These are phyloP conservation scores for Drosophila orosa DNA, from an alignment of 1,140 invertebrate genomes.

Conservation along the genomic window DNA sequence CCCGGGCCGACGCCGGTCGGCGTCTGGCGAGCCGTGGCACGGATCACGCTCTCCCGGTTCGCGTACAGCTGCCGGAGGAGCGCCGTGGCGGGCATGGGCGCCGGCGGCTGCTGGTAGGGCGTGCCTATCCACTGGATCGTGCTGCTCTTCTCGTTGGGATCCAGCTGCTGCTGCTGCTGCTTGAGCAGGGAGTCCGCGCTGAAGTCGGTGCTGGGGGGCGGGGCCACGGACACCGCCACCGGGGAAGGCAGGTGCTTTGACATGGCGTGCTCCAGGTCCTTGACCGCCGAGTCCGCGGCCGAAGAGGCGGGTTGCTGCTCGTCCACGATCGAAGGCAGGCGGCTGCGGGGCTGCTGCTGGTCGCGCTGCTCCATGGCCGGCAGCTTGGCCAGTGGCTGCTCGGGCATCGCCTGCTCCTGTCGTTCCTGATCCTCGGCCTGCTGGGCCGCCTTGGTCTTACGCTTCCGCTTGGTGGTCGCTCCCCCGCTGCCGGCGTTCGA, in stretches of 20 bases:
- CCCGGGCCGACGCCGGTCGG: constrained; percentile 80
- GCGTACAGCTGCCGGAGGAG: constrained; percentile 95
- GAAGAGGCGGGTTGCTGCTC: constrained; percentile 56
- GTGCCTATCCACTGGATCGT: constrained; percentile 97
- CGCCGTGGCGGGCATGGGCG: constrained; percentile 91
- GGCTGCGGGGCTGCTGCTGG: constrained; percentile 65
- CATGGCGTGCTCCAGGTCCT: constrained; percentile 97
- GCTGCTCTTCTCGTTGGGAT: constrained; percentile 85
- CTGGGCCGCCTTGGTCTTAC: constrained; percentile 71
- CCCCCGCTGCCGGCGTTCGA: constrained; percentile 2
- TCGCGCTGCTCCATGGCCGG: constrained; percentile 65
- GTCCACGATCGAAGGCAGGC: constrained; percentile 74
- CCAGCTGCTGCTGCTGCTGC: constrained; percentile 87
- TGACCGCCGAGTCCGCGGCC: constrained; percentile 83
- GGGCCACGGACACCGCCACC: constrained; percentile 49
- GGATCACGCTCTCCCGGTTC: constrained; percentile 96
- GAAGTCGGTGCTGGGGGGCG: constrained; percentile 89
- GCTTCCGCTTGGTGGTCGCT: constrained; percentile 66
- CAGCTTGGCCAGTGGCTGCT: constrained; percentile 77
- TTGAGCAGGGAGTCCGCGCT: constrained; percentile 93
- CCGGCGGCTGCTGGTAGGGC: constrained; percentile 89
- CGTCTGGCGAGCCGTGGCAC: constrained; percentile 86
- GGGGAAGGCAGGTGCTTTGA: constrained; percentile 94
- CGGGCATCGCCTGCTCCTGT: constrained; percentile 27
- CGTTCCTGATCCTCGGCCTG: constrained; percentile 61